phyloP scores from a whole-genome alignment of 2,797 vertebrate genomes.

The Poecile montanus region DNA sequence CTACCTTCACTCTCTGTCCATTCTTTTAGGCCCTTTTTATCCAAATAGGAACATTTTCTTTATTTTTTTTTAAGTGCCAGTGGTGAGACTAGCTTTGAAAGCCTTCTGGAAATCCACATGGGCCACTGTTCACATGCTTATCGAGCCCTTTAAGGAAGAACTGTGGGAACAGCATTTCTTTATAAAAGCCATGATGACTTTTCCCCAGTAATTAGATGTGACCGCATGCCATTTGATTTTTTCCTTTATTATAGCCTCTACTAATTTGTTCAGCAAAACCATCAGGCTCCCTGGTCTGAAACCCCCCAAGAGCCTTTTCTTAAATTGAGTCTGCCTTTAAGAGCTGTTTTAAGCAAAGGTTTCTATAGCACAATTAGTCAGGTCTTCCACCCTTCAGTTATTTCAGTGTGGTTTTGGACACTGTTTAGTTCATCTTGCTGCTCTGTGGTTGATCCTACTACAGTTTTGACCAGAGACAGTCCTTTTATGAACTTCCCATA shows the following conservation, averaged over 20 bases:
- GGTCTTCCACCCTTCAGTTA: background rate
- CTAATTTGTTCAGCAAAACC: background rate
- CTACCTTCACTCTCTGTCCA: background rate
- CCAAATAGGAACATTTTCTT: background rate
- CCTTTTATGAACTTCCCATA: background rate
- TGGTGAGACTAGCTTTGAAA: background rate
- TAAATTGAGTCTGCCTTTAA: background rate
- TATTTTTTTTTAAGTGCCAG: background rate
- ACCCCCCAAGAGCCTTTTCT: background rate
- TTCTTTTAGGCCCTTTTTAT: background rate
- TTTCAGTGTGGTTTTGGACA: background rate
- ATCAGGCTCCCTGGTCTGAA: background rate
- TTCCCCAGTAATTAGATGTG: background rate
- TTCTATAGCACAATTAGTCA: background rate
- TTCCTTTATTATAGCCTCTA: conserved; percentile 1
- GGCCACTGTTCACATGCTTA: background rate
- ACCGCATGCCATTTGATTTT: background rate
- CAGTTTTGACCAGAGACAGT: background rate
- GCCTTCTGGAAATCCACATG: background rate
- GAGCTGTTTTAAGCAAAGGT: background rate
- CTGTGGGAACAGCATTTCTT: background rate
- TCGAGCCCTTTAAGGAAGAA: background rate
- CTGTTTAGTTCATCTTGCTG: background rate
- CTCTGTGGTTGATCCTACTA: background rate
- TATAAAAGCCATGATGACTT: background rate